Evolutionary conservation across 2,113 vertebrate genomes (phyloP).

Genomic region (Rhea americana): DNA sequence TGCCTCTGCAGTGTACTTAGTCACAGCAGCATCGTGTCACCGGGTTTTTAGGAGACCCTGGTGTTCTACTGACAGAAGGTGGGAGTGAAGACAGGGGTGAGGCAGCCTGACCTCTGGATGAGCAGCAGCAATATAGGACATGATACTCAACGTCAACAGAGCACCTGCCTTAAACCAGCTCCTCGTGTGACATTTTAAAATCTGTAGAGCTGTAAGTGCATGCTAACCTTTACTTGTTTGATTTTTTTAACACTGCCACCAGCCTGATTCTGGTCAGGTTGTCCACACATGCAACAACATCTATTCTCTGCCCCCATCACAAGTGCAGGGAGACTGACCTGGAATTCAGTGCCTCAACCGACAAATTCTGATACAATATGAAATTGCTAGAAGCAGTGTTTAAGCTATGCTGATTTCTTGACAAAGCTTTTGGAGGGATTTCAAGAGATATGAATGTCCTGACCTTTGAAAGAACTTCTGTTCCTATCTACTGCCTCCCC

Average conservation of each 20-base stretch:
- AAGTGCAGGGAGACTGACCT: not conserved
- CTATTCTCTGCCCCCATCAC: not conserved
- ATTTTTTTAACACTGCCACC: not conserved
- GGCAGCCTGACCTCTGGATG: not conserved
- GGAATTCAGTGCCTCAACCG: not conserved
- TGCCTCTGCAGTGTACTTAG: not conserved
- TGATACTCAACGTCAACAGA: not conserved
- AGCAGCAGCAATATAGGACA: not conserved
- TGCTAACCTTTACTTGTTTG: not conserved
- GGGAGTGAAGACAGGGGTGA: too few relatives aligned
- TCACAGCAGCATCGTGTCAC: accelerated
- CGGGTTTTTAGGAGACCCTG: not conserved
- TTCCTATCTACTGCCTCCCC: not conserved
- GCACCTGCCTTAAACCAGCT: not conserved
- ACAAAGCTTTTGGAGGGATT: not conserved
- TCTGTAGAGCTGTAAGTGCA: not conserved
- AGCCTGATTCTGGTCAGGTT: not conserved
- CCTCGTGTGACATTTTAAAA: not conserved
- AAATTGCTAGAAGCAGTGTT: not conserved
- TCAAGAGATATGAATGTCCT: not conserved
- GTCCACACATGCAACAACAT: accelerated
- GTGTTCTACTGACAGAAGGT: not conserved
- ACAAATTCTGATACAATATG: not conserved
- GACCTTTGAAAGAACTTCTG: not conserved
- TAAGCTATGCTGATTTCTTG: not conserved